A percentile compares a stretch with the other conserved stretches of the same genome.
Conservation (phyloP, 2,797 vertebrate genomes). For the Pyrocephalus nanus region DNA sequence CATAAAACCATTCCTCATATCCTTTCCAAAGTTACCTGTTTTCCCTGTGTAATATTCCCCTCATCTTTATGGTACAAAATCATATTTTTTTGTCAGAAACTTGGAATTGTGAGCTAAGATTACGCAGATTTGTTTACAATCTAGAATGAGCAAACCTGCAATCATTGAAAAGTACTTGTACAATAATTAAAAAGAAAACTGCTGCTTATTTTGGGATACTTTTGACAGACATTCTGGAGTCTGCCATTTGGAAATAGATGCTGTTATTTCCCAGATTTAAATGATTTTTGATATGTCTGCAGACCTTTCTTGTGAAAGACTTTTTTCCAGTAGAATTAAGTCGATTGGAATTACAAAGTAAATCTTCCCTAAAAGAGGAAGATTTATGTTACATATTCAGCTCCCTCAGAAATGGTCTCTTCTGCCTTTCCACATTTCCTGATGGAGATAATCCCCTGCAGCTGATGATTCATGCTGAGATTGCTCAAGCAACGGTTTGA, state of each 20-base stretch:
- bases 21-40: background rate
- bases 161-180: background rate
- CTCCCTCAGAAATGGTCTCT: background rate
- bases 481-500: constrained; percentile 24
- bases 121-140: background rate
- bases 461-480: constrained; percentile 41
- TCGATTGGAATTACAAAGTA: background rate
- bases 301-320: background rate
- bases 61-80: background rate
- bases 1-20: background rate
- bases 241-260: background rate
- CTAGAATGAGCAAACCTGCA: background rate
- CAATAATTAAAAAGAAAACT: background rate
- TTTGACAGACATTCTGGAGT: background rate
- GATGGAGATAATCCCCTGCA: constrained; percentile 36
- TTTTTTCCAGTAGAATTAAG: background rate
- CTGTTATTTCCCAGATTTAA: background rate
- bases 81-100: background rate
- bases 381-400: background rate
- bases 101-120: background rate
- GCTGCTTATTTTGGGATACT: background rate
- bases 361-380: background rate
- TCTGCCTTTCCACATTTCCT: background rate
- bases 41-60: background rate
- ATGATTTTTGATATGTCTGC: background rate